These are phyloP conservation scores for Balearica regulorum DNA, from an alignment of 2,797 vertebrate species.

Conservation along the genomic window DNA sequence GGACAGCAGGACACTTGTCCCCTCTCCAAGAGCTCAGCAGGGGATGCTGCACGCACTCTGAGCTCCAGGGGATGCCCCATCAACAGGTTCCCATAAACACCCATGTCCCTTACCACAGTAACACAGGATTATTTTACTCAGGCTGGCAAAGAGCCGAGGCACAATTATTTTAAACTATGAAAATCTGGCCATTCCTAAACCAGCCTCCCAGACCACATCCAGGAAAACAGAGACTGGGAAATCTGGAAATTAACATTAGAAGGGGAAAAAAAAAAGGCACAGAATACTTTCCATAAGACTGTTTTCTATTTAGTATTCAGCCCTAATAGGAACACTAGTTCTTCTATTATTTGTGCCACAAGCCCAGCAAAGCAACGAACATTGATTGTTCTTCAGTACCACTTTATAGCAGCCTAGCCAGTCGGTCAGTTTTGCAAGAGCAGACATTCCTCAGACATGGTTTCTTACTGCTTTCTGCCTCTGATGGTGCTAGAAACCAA, in stretches of 20 bases:
- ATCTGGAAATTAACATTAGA: neutral
- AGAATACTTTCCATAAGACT: neutral
- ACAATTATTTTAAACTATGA: neutral
- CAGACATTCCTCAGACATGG: neutral
- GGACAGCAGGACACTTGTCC: neutral
- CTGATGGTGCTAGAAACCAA: neutral
- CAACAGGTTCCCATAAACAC: neutral
- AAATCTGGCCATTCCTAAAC: neutral
- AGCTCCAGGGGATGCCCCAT: neutral
- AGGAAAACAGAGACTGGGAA: neutral
- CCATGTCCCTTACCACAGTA: neutral
- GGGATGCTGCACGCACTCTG: neutral
- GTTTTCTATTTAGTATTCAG: neutral
- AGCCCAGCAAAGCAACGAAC: neutral
- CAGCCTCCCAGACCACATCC: neutral
- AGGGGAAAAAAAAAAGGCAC: rapidly evolving
- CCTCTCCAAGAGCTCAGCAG: neutral
- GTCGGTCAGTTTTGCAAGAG: neutral
- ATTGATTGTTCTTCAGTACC: neutral
- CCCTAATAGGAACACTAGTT: neutral
- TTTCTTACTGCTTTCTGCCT: neutral
- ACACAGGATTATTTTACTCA: neutral
- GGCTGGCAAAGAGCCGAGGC: neutral
- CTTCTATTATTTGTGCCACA: neutral
- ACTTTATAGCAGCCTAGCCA: neutral